A percentile compares a stretch with the other conserved stretches of the same genome.
Conservation (phyloP, 2,888 invertebrate genomes). For the Rhingia rostrata region DNA sequence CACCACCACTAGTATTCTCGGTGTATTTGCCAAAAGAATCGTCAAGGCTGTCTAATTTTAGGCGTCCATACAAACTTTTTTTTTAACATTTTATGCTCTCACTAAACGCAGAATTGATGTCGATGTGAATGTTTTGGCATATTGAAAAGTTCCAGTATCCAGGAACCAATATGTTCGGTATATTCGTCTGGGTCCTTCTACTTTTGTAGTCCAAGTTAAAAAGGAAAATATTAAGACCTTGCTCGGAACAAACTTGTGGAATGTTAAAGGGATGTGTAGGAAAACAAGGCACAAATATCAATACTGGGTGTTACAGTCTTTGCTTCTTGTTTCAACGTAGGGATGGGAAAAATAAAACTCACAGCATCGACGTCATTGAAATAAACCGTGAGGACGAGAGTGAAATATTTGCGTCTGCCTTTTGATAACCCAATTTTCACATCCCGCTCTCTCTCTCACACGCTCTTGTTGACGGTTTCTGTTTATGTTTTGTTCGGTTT, state of each 20-base stretch:
- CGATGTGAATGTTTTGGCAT: constrained; percentile 28
- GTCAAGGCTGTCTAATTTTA: constrained; percentile 71
- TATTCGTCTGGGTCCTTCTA: constrained; percentile 3
- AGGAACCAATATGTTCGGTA: background rate
- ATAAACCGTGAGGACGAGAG: constrained; percentile 40
- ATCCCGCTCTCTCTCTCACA: constrained; percentile 65
- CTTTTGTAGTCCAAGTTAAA: background rate
- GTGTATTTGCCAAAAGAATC: constrained; percentile 49
- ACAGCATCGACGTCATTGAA: constrained; percentile 65
- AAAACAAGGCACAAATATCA: too few relatives aligned
- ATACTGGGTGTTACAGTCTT: constrained; percentile 7
- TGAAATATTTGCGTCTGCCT: constrained; percentile 70
- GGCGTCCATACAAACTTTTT: constrained; percentile 12
- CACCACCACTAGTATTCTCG: constrained; percentile 4
- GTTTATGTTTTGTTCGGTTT: constrained; percentile 43
- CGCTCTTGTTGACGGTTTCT: constrained; percentile 12
- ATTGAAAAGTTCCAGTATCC: background rate
- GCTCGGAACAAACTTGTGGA: constrained; percentile 45
- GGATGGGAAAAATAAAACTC: constrained; percentile 35
- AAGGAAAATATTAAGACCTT: background rate
- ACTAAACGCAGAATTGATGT: constrained; percentile 27
- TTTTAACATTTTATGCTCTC: constrained; percentile 8
- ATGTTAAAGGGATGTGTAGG: background rate
- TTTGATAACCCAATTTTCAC: constrained; percentile 65
- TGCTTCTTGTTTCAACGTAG: background rate